phyloP scores from a whole-genome alignment of 2,113 vertebrate genomes.

The Strix aluco region DNA sequence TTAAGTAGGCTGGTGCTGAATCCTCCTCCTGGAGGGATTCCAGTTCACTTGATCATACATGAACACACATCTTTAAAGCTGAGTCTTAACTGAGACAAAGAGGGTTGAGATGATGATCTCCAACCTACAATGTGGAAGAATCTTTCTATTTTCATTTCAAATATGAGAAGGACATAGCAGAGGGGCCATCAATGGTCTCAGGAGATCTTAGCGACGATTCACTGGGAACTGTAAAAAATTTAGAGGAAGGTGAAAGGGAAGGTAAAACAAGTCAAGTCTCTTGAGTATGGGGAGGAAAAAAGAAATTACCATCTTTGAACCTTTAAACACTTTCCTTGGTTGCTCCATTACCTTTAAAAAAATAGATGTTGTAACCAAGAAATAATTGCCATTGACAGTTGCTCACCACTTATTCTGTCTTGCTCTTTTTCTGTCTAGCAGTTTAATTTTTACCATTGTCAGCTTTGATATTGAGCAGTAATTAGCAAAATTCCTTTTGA shows the following conservation, averaged over 20 bases:
- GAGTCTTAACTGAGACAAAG: not conserved
- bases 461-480: constrained; percentile 8
- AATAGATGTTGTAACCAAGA: not conserved
- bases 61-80: not conserved
- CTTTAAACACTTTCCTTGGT: not conserved
- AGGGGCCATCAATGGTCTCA: not conserved
- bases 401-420: not conserved
- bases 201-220: not conserved
- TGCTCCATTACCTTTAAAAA: not conserved
- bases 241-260: not conserved
- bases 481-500: constrained; percentile 38
- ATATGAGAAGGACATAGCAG: not conserved
- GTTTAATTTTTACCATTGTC: constrained; percentile 44
- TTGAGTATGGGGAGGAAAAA: not conserved
- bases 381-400: constrained; percentile 2
- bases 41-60: not conserved
- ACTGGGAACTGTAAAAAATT: not conserved
- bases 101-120: not conserved
- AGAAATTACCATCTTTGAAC: not conserved
- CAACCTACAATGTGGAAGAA: not conserved
- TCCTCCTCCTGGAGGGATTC: not conserved
- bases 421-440: not conserved
- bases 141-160: not conserved
- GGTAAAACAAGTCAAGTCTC: not conserved
- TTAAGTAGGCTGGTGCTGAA: not conserved